Base-by-base conservation (phyloP, 2,113 vertebrate genomes). In the Nyctibius bracteatus region DNA sequence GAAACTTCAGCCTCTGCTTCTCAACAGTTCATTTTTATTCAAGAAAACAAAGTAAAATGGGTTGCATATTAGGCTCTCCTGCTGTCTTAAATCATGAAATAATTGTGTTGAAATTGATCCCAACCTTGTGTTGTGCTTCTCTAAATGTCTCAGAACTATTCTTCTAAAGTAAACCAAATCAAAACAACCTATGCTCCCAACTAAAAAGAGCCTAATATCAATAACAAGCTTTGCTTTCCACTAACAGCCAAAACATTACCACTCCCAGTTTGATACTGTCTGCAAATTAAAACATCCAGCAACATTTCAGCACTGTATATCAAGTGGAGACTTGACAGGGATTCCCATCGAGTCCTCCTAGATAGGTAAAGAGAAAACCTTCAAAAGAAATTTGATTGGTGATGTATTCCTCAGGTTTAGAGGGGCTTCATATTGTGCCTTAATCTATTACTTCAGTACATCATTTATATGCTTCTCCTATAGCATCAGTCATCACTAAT, bases 401-500 rank as follows among this genome's bases (percentile, higher is more conserved):
- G 70, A 96, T 86, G 16, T 67, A 96, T 95, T 95, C 95, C 88
- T 94, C 93, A 78, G 73, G 73, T 90, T 65, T 71, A 96, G 90
- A 95, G 63, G 71, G 77, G 71, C 65, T 91, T 92, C 95, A 91
- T 79, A 86, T 89, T 88, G 86, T 88, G 88, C 86, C 73, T 79
- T 96, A 96, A 97, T 92, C 81, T 94, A 96, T 97, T 85, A 65
- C 93, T 92, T 87, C 79, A 88, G 86, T 86, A 80, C 65, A 88
- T 94, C 91, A 94, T 95, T 96, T 95, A 92, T 95, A 94, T 81
- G 84, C 75, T 92, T 82, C 93, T 70, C 57, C 65, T 88, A 84
- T 1, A 61, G 80, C 97, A 96, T 96, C 94, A 95, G 75, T 96
- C 96, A 97, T 74, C 92, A 35, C 81, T 96, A 97, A 97, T 52